These are phyloP conservation scores for Saturnia japonica DNA, from an alignment of 2,888 invertebrate genomes.

Conservation along the genomic window DNA sequence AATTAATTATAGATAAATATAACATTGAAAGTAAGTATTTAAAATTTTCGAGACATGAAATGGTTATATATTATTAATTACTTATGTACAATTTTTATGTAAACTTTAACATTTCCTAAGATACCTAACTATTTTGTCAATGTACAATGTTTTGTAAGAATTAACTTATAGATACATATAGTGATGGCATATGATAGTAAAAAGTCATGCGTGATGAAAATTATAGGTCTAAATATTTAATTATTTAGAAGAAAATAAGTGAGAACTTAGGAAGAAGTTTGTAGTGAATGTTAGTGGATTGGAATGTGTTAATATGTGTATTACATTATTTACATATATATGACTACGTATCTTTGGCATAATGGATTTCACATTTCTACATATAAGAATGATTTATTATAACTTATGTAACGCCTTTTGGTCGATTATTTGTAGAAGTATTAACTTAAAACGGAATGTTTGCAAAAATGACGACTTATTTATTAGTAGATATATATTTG, in stretches of 20 bases:
- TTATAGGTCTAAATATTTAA: background rate
- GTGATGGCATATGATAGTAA: background rate
- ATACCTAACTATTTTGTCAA: background rate
- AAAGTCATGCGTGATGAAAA: slow-evolving; percentile 7
- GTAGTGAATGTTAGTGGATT: background rate
- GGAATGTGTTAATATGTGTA: slow-evolving; percentile 13
- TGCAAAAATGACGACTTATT: background rate
- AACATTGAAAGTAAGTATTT: slow-evolving; percentile 23
- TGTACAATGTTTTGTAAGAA: slow-evolving; percentile 1
- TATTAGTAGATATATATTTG: background rate
- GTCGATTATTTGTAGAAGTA: background rate
- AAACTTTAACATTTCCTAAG: slow-evolving; percentile 19
- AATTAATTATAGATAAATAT: slow-evolving; percentile 5
- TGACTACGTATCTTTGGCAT: slow-evolving; percentile 46
- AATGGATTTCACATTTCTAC: slow-evolving; percentile 43
- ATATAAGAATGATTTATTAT: background rate
- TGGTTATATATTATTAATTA: slow-evolving; percentile 34
- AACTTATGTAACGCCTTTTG: background rate
- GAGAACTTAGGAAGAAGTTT: background rate
- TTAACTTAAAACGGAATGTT: background rate
- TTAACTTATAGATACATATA: background rate
- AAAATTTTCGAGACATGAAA: slow-evolving; percentile 40
- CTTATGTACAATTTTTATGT: background rate
- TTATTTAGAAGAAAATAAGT: background rate
- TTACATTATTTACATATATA: slow-evolving; percentile 16